A percentile compares a stretch with the other conserved stretches of the same genome.
Conservation (phyloP, 1,140 invertebrate genomes). For the Dinoponera quadriceps region DNA sequence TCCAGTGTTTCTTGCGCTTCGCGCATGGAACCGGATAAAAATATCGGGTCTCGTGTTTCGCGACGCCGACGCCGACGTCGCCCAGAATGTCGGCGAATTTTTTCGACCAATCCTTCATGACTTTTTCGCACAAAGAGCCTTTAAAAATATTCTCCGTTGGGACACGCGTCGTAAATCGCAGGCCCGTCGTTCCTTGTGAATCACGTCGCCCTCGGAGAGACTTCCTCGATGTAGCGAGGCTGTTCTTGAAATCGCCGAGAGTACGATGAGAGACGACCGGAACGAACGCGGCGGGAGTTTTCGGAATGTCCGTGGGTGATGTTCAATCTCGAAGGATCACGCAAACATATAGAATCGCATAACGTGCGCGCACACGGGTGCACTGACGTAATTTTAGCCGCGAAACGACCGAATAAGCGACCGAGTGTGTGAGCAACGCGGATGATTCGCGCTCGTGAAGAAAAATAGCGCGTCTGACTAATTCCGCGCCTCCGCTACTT, state of each 20-base stretch:
- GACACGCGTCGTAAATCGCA: too few species aligned
- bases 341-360: conserved; percentile 18
- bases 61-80: conserved; percentile 17
- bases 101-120: background rate
- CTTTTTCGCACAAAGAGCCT: too few species aligned
- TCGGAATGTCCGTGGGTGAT: background rate
- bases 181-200: too few species aligned
- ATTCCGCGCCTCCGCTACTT: conserved; percentile 67
- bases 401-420: conserved; percentile 59
- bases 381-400: conserved; percentile 66
- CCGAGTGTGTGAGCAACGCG: conserved; percentile 35
- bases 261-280: too few species aligned
- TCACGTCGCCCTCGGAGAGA: too few species aligned
- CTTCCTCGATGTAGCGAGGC: too few species aligned
- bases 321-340: background rate
- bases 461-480: conserved; percentile 73
- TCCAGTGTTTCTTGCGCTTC: conserved; percentile 7
- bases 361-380: background rate
- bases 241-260: too few species aligned
- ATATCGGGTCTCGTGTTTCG: conserved; percentile 28
- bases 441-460: conserved; percentile 63
- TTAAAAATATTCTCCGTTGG: too few species aligned
- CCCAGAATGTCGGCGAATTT: conserved; percentile 9
- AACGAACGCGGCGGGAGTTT: background rate
- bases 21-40: conserved; percentile 41